Evolutionary conservation across 1,140 invertebrate species (phyloP), one percentile per base, ranked within the genome.

Genomic region (Pectinophora gossypiella): DNA sequence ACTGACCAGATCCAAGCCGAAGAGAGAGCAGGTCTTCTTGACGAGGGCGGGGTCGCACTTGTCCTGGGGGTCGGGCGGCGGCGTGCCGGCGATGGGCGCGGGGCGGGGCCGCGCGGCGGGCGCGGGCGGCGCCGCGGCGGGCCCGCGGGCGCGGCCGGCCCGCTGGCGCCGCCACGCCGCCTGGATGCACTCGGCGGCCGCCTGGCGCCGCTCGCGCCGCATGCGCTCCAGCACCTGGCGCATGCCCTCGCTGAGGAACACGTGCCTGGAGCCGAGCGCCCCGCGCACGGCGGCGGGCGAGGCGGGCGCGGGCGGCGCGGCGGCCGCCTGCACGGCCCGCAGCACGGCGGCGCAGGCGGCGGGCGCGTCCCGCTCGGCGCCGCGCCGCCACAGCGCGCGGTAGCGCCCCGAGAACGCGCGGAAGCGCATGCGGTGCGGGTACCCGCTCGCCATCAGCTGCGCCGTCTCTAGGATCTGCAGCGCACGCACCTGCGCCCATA

Each of bases 401-500:
- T 98, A 98, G 18, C 96, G 90, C 1, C 91, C 89, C 76, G 95
- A 95, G 85, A 98, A 98, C n/a, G 95, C 95, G 80, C 96, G 97
- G 82, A 97, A 98, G 19, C 96, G 90, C 95, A 98, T 97, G 59
- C 97, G 91, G 85, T 98, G 97, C 4, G 97, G 96, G 81, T 96
- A 97, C 7, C 96, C 94, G 59, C 93, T 93, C 13, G 96, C 96
- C 96, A 98, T 98, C 21, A 98, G 85, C 82, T 97, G 97, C 13
- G 97, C 96, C 19, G 97, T 98, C 88, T 98, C 96, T 16, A 98
- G 86, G n/a, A 98, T 93, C 88, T 98, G 97, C 21, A 98, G 89
- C 0, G 96, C 95, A 20, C 96, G 90, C 54, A 98, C 94, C 89
- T 98, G 95, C 21, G 7, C 13, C n/a, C n/a, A n/a, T n/a, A n/a